These are phyloP conservation scores for Agriopis leucophaearia DNA, from an alignment of 2,888 invertebrate genomes.

Conservation along the genomic window DNA sequence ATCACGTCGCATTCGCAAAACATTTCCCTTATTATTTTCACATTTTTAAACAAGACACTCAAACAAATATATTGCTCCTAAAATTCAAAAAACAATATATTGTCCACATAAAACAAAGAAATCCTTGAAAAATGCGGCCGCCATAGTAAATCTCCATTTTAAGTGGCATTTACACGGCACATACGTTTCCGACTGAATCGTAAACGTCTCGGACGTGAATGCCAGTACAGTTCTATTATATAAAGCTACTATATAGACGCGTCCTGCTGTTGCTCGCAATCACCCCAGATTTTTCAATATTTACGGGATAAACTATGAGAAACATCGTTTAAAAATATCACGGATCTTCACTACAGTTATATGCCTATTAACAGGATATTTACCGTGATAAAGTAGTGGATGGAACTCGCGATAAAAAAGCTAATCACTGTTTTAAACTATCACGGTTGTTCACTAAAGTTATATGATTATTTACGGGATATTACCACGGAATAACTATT, in stretches of 20 bases:
- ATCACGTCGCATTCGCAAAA: background rate
- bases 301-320: too few species aligned
- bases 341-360: too few species aligned
- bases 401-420: too few species aligned
- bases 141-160: constrained; percentile 74
- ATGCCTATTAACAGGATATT: too few species aligned
- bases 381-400: too few species aligned
- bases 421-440: too few species aligned
- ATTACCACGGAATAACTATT: too few species aligned
- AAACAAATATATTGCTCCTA: constrained; percentile 38
- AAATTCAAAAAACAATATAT: constrained; percentile 30
- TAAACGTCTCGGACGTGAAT: constrained; percentile 71
- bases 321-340: too few species aligned
- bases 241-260: background rate
- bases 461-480: too few species aligned
- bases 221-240: constrained; percentile 33
- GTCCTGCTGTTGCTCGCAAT: too few species aligned
- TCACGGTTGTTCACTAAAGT: too few species aligned
- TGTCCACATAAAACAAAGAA: constrained; percentile 40
- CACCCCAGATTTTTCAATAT: too few species aligned
- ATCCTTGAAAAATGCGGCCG: constrained; percentile 56
- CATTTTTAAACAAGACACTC: constrained; percentile 11
- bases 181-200: constrained; percentile 77
- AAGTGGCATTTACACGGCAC: constrained; percentile 83
- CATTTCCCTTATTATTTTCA: background rate